Percentiles rank a stretch among this genome's conserved stretches.
Conservation (phyloP, 2,797 vertebrate species). For the Ciconia nigra region DNA sequence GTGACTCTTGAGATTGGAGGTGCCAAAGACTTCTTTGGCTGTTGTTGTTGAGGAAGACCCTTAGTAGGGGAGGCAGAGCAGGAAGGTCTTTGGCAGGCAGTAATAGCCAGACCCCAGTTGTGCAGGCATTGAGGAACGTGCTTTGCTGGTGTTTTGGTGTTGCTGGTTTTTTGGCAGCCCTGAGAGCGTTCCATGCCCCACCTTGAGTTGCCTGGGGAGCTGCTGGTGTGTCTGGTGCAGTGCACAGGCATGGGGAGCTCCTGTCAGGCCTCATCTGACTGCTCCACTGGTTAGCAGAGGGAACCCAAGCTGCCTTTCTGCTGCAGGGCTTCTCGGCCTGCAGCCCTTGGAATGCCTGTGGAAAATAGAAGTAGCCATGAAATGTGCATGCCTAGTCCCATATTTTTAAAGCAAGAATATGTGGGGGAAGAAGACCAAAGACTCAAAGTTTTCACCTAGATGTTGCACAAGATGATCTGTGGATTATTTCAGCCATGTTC, state of each 20-base stretch:
- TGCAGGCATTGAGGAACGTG: neutral
- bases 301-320: neutral
- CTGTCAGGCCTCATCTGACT: neutral
- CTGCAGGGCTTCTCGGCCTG: neutral
- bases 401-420: neutral
- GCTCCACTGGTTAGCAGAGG: accelerated
- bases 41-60: neutral
- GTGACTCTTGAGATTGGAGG: neutral
- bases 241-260: neutral
- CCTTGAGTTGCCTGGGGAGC: neutral
- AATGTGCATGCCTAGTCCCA: neutral
- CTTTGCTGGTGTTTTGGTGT: neutral
- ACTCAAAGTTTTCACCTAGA: neutral
- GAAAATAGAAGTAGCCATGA: neutral
- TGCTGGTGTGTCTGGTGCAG: neutral
- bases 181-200: neutral
- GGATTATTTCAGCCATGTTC: neutral
- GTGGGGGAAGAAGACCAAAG: neutral
- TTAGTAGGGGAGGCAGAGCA: neutral
- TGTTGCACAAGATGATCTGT: neutral
- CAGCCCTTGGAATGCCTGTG: neutral
- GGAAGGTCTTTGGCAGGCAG: neutral
- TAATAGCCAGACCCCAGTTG: neutral
- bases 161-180: neutral
- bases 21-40: neutral